Base-by-base conservation (phyloP, 2,113 vertebrate genomes). In the Enhydra lutris region DNA sequence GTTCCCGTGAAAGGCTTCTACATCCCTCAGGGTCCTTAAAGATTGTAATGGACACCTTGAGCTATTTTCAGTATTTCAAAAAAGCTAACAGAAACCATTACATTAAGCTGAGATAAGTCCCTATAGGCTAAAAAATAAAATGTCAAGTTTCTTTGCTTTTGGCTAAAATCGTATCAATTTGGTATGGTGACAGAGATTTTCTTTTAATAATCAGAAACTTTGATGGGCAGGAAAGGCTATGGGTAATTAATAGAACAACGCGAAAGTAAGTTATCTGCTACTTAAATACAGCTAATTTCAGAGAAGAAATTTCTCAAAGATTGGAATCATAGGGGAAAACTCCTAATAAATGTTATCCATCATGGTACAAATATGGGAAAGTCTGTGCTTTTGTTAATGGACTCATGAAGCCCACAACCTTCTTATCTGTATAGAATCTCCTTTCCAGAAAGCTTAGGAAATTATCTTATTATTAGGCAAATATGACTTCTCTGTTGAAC, bases 41-140 rank as follows among this genome's bases (percentile, higher is more conserved):
- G 92, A 92, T 85, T 95, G n/a, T 74, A 91, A 96, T 95, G 74
- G 76, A 52, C 42, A 96, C 74, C 52, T 96, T 83, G 86, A 97
- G 69, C 83, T 84, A 86, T 92, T 95, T 97, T 97, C 86, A 97
- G 67, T 93, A 96, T 97, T 97, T 95, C 74, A 74, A 39, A 96
- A 97, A 86, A 52, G 55, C 61, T 96, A 97, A 82, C 61, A 89
- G 86, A 97, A 95, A 87, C 47, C 61, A 71, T 78, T 95, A 76
- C 24, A 74, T 95, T 96, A 93, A 95, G 57, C 45, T 71, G 79
- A 86, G 47, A 91, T 90, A 90, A 91, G 26, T 95, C 61, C 82
- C 69, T 83, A 36, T 17, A 71, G 82, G 61, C 61, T 92, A 95
- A 95, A 95, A 96, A 95, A 93, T 96, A 94, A 97, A 98, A 97